Conservation (phyloP, 2,113 vertebrate species). For the Poecile atricapillus region DNA sequence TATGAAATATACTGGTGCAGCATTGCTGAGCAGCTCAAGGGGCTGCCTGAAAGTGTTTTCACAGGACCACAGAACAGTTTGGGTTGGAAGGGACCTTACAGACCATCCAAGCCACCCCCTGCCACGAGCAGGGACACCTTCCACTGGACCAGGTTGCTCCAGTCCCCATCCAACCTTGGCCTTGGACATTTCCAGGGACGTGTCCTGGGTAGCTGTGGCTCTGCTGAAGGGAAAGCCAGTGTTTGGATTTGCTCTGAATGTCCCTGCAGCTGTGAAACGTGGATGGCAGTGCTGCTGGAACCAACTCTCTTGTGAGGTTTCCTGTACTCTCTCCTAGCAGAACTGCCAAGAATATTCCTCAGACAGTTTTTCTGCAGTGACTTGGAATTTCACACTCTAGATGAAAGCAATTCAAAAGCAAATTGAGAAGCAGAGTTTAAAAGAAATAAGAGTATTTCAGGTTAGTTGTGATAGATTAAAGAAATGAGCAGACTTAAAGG, state of each 20-base stretch:
- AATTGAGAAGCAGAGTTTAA: background rate
- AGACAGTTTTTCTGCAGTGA: background rate
- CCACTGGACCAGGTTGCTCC: background rate
- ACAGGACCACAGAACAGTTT: background rate
- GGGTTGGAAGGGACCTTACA: background rate
- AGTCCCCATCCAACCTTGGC: background rate
- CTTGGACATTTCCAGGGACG: background rate
- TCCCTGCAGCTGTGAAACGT: slow-evolving; percentile 23
- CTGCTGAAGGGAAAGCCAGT: background rate
- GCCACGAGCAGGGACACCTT: background rate
- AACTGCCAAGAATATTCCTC: slow-evolving; percentile 38
- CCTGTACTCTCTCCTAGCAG: slow-evolving; percentile 26
- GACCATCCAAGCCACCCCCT: background rate
- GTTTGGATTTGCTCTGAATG: background rate
- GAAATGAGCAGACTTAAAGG: background rate
- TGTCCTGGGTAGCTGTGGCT: background rate
- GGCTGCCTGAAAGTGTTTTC: background rate
- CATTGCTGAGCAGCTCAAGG: background rate
- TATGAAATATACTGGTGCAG: background rate
- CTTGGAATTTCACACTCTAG: slow-evolving; percentile 43
- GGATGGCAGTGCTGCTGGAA: slow-evolving; percentile 51
- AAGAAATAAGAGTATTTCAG: background rate
- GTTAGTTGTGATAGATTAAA: background rate
- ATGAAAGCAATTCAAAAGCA: slow-evolving; percentile 35
- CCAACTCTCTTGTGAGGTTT: slow-evolving; percentile 4